Evolutionary conservation across 2,113 vertebrate genomes (phyloP).

Genomic region (Phrynocephalus versicolor): DNA sequence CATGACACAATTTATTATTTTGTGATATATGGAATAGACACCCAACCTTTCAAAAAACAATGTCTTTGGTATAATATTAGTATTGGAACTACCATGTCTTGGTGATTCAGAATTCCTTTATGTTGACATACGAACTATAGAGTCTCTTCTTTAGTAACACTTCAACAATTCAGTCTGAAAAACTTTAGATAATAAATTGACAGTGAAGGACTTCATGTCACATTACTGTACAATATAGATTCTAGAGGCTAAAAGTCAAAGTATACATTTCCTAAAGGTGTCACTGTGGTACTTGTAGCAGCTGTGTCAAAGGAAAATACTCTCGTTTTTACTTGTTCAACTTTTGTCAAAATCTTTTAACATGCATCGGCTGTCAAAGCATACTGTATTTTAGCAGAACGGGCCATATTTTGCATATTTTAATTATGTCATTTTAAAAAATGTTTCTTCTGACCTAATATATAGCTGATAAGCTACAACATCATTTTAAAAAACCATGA

Average conservation of each 20-base stretch:
- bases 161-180: neutral
- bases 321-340: conserved; percentile 57
- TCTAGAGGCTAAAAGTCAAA: conserved; percentile 54
- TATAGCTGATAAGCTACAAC: conserved; percentile 51
- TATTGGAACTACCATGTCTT: conserved; percentile 43
- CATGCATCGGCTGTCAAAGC: conserved; percentile 63
- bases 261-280: conserved; percentile 74
- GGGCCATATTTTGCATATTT: conserved; percentile 62
- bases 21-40: conserved; percentile 72
- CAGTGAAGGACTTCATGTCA: conserved; percentile 32
- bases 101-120: conserved; percentile 46
- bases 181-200: conserved; percentile 39
- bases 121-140: conserved; percentile 27
- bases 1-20: conserved; percentile 80
- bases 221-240: conserved; percentile 55
- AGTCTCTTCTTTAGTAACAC: conserved; percentile 5
- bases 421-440: conserved; percentile 56
- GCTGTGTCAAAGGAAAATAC: conserved; percentile 42
- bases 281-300: conserved; percentile 75
- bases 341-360: conserved; percentile 57
- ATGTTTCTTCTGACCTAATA: conserved; percentile 46
- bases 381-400: conserved; percentile 36
- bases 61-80: conserved; percentile 18
- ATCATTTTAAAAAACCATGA: conserved; percentile 55
- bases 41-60: conserved; percentile 60